A percentile compares a stretch with the other conserved stretches of the same genome.
Evolutionary conservation across 1,140 invertebrate genomes (phyloP).

Genomic region (Diachasma alloeum): DNA sequence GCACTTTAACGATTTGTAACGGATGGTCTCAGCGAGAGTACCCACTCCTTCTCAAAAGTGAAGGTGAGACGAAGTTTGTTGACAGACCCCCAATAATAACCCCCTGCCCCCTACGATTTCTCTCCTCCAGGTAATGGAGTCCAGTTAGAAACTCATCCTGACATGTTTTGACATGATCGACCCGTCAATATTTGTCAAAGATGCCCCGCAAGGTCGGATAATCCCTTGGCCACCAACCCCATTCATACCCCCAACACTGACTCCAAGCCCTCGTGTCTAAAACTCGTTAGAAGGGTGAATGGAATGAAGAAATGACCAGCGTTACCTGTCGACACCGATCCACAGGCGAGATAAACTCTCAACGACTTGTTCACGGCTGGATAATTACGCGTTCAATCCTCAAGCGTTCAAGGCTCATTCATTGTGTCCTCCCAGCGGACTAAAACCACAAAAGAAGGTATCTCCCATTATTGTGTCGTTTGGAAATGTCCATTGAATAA

Average conservation of each 20-base stretch:
- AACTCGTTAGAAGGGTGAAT: slow-evolving; percentile 5
- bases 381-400: slow-evolving; percentile 3
- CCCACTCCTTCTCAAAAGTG: not conserved
- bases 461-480: not conserved
- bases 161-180: not conserved
- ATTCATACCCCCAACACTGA: not conserved
- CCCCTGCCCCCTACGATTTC: not conserved
- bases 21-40: not conserved
- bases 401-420: not conserved
- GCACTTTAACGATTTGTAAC: not conserved
- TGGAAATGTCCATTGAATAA: not conserved
- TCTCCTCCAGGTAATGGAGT: not conserved
- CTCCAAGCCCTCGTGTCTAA: not conserved
- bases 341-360: not conserved
- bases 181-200: not conserved
- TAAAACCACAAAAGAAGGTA: not conserved
- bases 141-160: not conserved
- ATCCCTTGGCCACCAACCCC: not conserved
- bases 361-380: slow-evolving; percentile 5
- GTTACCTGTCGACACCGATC: slow-evolving; percentile 3
- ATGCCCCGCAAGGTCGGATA: not conserved
- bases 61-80: not conserved
- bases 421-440: not conserved
- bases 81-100: not conserved
- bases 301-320: slow-evolving; percentile 10